phyloP scores from a whole-genome alignment of 23 tunicate species.

The Diplosoma virens region DNA sequence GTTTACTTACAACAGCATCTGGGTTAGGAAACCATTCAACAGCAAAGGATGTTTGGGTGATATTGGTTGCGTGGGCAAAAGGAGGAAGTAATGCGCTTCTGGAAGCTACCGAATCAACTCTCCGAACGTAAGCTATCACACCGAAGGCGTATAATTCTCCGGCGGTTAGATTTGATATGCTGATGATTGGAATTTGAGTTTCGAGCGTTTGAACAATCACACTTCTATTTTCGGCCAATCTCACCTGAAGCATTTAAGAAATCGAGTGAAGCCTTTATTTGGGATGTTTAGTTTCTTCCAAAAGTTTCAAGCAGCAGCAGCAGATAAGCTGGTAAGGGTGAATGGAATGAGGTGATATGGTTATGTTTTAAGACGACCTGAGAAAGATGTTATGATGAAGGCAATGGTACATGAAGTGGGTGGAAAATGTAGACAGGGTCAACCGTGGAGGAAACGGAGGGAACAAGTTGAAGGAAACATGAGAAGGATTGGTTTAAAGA shows the following conservation, averaged over 20 bases:
- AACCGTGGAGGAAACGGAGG: too few relatives aligned
- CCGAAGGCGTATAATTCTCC: slow-evolving; percentile 7
- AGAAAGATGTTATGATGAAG: too few relatives aligned
- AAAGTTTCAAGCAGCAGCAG: too few relatives aligned
- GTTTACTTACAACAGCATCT: slow-evolving; percentile 13
- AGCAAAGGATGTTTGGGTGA: not conserved
- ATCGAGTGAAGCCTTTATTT: too few relatives aligned
- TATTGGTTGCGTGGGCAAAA: not conserved
- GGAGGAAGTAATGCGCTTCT: slow-evolving; percentile 10
- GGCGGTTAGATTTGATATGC: not conserved
- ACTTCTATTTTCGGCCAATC: not conserved
- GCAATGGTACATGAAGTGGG: too few relatives aligned
- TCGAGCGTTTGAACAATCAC: not conserved
- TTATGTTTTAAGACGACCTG: too few relatives aligned
- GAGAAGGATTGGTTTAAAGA: too few relatives aligned
- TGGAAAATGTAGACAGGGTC: too few relatives aligned
- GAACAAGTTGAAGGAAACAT: too few relatives aligned
- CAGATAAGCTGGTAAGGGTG: too few relatives aligned
- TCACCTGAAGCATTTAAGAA: slow-evolving; percentile 4
- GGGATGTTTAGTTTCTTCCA: too few relatives aligned
- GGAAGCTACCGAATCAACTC: not conserved
- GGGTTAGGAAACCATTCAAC: slow-evolving; percentile 1
- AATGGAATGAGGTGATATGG: too few relatives aligned
- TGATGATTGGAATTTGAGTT: not conserved
- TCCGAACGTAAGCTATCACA: slow-evolving; percentile 11